Evolutionary conservation across 2,113 vertebrate genomes (phyloP).

Genomic region (Phrynosoma platyrhinos): DNA sequence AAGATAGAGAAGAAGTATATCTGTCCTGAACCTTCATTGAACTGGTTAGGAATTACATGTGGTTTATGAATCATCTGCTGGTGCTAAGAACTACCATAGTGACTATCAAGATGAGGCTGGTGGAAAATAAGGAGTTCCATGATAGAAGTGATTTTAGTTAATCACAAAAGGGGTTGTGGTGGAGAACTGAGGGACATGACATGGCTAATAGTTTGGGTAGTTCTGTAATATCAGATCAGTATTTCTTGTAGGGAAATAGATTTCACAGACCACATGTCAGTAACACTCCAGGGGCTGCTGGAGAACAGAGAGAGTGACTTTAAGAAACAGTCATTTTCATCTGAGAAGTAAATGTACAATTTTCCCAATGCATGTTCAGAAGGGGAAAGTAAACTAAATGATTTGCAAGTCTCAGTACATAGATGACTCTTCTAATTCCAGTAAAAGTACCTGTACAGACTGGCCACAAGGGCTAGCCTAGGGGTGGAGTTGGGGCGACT

Average conservation of each 20-base stretch:
- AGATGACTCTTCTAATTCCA: not conserved
- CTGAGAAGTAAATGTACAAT: not conserved
- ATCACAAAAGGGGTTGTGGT: not conserved
- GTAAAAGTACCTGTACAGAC: not conserved
- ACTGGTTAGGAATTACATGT: not conserved
- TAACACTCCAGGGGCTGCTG: too few species aligned
- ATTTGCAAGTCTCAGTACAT: not conserved
- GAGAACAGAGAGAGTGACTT: not conserved
- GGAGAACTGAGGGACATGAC: not conserved
- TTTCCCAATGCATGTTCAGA: constrained; percentile 32
- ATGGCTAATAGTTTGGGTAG: not conserved
- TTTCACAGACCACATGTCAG: not conserved
- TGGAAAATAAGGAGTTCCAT: not conserved
- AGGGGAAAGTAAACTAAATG: constrained; percentile 7
- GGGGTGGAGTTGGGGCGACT: too few species aligned
- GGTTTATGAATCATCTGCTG: not conserved
- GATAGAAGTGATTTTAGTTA: not conserved
- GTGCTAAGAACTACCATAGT: not conserved
- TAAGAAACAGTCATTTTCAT: constrained; percentile 3
- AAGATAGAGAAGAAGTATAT: not conserved
- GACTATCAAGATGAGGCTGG: not conserved
- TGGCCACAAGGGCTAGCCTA: too few species aligned
- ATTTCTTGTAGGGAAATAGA: not conserved
- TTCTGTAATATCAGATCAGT: not conserved
- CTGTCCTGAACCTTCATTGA: not conserved